Conservation (phyloP, 1,140 invertebrate genomes). For the Melanaphis sacchari region DNA sequence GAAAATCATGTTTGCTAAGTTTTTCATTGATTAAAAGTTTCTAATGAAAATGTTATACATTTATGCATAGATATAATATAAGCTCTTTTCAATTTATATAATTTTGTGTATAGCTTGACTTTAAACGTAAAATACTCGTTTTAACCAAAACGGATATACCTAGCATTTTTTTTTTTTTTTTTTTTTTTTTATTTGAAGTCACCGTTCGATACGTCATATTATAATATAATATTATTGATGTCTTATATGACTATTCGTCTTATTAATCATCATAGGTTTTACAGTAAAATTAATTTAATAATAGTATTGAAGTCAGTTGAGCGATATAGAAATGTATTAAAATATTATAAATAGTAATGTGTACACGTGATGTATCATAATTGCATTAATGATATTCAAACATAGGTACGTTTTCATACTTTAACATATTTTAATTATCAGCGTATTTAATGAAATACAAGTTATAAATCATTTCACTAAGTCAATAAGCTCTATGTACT, state of each 20-base stretch:
- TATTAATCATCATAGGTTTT: background rate
- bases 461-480: background rate
- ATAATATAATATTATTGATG: background rate
- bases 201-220: background rate
- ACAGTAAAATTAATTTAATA: background rate
- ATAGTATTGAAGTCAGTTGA: background rate
- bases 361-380: background rate
- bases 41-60: background rate
- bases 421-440: background rate
- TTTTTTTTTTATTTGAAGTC: background rate
- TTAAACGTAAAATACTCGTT: background rate
- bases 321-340: background rate
- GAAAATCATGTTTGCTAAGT: background rate
- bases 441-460: background rate
- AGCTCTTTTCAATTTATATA: background rate
- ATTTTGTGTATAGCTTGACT: background rate
- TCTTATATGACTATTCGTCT: background rate
- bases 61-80: background rate
- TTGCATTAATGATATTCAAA: background rate
- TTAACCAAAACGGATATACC: background rate
- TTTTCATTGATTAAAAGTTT: conserved; percentile 7
- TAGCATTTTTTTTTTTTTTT: no score
- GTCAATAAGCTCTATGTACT: background rate
- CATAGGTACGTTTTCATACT: no score
- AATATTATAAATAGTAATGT: background rate